Base-by-base conservation (phyloP, 2,797 vertebrate species). In the Pangasius sanitwongsei region DNA sequence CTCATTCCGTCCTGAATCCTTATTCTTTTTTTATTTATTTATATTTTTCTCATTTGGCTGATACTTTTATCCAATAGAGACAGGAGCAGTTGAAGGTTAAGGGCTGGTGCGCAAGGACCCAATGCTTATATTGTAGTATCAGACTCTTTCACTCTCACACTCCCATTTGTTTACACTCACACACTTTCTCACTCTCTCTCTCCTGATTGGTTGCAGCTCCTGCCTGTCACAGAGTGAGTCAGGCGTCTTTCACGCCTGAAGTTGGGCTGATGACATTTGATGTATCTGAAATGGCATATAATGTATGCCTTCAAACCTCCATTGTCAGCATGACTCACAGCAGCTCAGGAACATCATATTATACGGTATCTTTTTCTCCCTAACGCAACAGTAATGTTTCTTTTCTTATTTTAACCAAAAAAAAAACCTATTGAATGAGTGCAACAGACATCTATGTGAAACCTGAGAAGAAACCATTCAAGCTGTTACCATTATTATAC, bases 401-500 rank as follows among this genome's bases (percentile, higher is more conserved):
- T 80, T 34, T n/a, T 7, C 4, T 53, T 50, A 78, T 53, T 55
- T 81, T 34, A 13, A 63, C 41, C 81, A 23, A 34, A 59, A 53
- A 53, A 37, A 78, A 48, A 18, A 37, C 13, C n/a, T n/a, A 44
- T 86, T 8, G 61, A 31, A 12, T 9, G 34, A 31, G n/a, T 50
- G 59, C 67, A 82, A 23, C 34, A 34, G 77, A 70, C 23, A 59
- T 72, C 72, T 59, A 20, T 70, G 78, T 41, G 80, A 84, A 74
- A 72, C 63, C 67, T 48, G 53, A 55, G 23, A 61, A 74, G 53
- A 87, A 83, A 61, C 18, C 65, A 25, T 83, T 28, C 34, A 72
- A 59, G 69, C 25, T 70, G 28, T 87, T 59, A 37, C 57, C 37
- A 48, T 84, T 61, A 74, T 75, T 34, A n/a, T 37, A 83, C 81